These are phyloP conservation scores for Mesocricetus auratus DNA, from an alignment of 2,113 vertebrate genomes.

Conservation along the genomic window DNA sequence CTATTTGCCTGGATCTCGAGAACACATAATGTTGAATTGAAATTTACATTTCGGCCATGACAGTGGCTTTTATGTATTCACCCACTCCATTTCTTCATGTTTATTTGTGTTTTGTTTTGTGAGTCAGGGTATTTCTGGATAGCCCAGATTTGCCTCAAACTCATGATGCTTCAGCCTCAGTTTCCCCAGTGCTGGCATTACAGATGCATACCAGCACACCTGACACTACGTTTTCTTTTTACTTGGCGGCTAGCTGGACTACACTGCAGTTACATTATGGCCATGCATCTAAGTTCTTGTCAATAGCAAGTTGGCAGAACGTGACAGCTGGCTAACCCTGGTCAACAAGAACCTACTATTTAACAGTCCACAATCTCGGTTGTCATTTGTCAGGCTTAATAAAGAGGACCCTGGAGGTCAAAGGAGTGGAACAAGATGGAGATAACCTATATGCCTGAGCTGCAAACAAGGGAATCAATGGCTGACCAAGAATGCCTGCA, in stretches of 20 bases:
- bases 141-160: background rate
- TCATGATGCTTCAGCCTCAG: background rate
- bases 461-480: background rate
- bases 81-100: background rate
- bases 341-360: background rate
- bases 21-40: background rate
- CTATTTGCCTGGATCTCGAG: background rate
- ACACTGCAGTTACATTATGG: background rate
- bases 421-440: background rate
- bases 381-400: background rate
- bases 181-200: background rate
- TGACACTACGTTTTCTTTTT: background rate
- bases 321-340: background rate
- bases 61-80: background rate
- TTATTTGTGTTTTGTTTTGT: background rate
- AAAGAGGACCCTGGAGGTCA: conserved; percentile 3
- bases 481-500: background rate
- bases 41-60: background rate
- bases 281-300: background rate
- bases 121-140: background rate
- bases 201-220: background rate
- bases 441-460: background rate
- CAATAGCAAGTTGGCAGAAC: background rate
- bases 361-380: background rate
- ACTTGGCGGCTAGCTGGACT: background rate